Base-by-base conservation (phyloP, 2,888 invertebrate species). In the Plebejus melissa region DNA sequence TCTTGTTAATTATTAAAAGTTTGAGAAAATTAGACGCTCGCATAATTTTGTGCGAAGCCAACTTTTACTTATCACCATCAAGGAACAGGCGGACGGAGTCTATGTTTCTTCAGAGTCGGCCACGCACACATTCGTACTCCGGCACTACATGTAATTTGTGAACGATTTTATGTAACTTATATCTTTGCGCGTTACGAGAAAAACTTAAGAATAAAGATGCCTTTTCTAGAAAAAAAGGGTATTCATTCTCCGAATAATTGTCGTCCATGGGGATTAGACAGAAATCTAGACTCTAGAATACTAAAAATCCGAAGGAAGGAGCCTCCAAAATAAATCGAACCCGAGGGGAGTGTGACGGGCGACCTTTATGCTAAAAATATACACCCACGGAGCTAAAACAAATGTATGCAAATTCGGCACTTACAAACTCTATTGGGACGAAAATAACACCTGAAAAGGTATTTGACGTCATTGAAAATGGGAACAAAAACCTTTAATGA, bases 1-100 rank as follows among this genome's bases (percentile, higher is more conserved):
- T 60, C 60, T 28, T 9, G 60, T 60, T 6, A 58, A 60, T 60
- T 60, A 60, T 60, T 60, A 60, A 60, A 60, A 60, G 60, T 60
- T 60, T 22, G 22, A 60, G 60, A 28, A 60, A 60, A 60, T 60
- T 60, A 28, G 60, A 28, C 60, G 60, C 60, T 60, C 60, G 28
- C 60, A 60, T 28, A 60, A 60, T 28, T 58, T 60, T 28, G 28
- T 60, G 28, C 60, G 60, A 60, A 60, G 28, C 9, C 60, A 28
- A 60, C 71, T 38, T 71, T n/a, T 38, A 22, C n/a, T 16, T 41
- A 41, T 46, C 71, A 46, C 41, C 46, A 28, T 60, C 28, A 60
- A 13, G 13, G 50, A 50, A 22, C 22, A 22, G 22, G 22, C 22
- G 22, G 22, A 22, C 22, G 22, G 22, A 22, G 22, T 22, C 22